These are phyloP conservation scores for Sinohyriopsis cumingii DNA, from an alignment of 2,888 invertebrate species.

Conservation along the genomic window DNA sequence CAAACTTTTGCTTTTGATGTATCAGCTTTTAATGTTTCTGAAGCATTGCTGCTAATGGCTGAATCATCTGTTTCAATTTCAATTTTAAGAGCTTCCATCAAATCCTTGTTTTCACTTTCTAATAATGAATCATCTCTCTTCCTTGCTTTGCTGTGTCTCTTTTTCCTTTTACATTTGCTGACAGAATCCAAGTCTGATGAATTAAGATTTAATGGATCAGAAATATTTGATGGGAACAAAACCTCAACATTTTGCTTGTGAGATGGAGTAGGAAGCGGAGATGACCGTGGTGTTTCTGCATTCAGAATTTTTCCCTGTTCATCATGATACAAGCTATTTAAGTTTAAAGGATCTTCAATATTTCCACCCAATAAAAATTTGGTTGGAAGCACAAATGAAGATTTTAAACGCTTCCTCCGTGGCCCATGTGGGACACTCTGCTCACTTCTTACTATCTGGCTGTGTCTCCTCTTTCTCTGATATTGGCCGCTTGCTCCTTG, in stretches of 20 bases:
- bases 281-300: constrained; percentile 93
- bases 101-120: constrained; percentile 41
- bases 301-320: constrained; percentile 74
- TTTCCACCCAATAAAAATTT: constrained; percentile 96
- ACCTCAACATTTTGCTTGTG: constrained; percentile 86
- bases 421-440: background rate
- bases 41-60: background rate
- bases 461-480: background rate
- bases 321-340: constrained; percentile 84
- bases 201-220: constrained; percentile 89
- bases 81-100: constrained; percentile 56
- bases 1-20: constrained; percentile 20
- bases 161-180: constrained; percentile 49
- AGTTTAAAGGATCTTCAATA: constrained; percentile 93
- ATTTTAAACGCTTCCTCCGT: constrained; percentile 37
- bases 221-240: constrained; percentile 92
- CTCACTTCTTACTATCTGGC: constrained; percentile 2
- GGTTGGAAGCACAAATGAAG: constrained; percentile 80
- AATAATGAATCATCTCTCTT: constrained; percentile 30
- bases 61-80: constrained; percentile 40
- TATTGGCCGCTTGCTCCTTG: background rate
- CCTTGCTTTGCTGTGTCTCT: constrained; percentile 43
- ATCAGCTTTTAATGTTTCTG: constrained; percentile 24
- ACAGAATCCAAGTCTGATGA: constrained; percentile 63
- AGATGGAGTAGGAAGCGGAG: constrained; percentile 89